A percentile compares a stretch with the other conserved stretches of the same genome.
Conservation (phyloP, 2,113 vertebrate genomes). For the Vireo altiloquus region DNA sequence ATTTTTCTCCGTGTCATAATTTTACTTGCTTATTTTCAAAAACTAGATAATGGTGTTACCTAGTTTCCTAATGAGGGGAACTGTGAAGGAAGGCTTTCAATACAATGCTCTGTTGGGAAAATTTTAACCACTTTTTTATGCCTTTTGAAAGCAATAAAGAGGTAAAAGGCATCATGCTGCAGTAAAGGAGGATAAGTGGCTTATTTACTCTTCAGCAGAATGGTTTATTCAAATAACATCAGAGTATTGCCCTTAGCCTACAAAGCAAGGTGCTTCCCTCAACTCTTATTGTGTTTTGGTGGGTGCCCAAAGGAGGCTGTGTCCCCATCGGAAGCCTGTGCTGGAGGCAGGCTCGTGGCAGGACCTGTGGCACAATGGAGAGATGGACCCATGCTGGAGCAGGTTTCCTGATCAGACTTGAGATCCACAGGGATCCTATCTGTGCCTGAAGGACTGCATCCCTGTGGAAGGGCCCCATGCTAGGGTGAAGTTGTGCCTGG, state of each 20-base stretch:
- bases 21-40: background rate
- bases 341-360: background rate
- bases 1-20: background rate
- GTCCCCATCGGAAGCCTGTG: too few species aligned
- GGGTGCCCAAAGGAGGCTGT: accelerated
- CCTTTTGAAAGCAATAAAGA: background rate
- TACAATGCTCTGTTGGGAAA: background rate
- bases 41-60: background rate
- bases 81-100: background rate
- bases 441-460: background rate
- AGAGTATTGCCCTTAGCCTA: background rate
- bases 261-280: background rate
- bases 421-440: background rate
- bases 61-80: background rate
- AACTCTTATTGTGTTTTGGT: background rate
- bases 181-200: background rate
- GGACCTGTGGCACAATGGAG: background rate
- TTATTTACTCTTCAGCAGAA: background rate
- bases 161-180: background rate
- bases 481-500: background rate
- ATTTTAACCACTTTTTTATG: background rate
- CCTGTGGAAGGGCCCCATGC: background rate
- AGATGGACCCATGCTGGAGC: accelerated
- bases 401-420: background rate
- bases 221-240: background rate